Base-by-base conservation (phyloP, 2,888 invertebrate genomes). In the Homarus gammarus region DNA sequence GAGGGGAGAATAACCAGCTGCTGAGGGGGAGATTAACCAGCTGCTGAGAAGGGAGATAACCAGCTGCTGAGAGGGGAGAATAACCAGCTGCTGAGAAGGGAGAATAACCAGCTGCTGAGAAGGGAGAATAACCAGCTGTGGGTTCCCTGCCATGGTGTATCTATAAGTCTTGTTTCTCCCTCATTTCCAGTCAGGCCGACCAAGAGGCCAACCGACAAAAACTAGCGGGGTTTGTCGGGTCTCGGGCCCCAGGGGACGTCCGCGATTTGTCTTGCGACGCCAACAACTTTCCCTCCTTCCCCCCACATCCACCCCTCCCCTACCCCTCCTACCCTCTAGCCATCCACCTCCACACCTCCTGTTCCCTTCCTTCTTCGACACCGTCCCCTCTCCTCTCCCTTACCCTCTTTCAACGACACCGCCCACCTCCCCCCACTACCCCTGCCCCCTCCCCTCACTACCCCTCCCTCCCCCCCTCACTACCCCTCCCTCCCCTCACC, bases 221-320 rank as follows among this genome's bases (percentile, higher is more conserved):
- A 77, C 61, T 22, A 44, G 44, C 22, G 68, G 49, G 33, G 68
- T 36, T 68, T 44, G 56, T 51, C 51, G 73, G 73, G 84, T 73
- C 73, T 49, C 44, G 49, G 44, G 64, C 38, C 64, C 61, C 61
- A 44, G 31, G 77, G 85, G 85, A 85, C 85, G 75, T 38, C 77
- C 64, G 85, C 77, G 85, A 85, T 85, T 85, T 85, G 85, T 85
- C 85, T 85, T 85, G 61, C 70, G 85, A 68, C 85, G 85, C 77
- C 75, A 83, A 40, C 44, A 44, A n/a, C 31, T 38, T 27, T 73
- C 38, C 84, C n/a, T 49, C 31, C 51, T 36, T 22, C 51, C 49
- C n/a, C 10, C 72, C 84, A 27, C 31, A 44, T 31, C 27, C 31
- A 15, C 49, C 51, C 22, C 38, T 70, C 40, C 44, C 5, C 10